These are phyloP conservation scores for Cephalopachus bancanus DNA, from an alignment of 2,797 vertebrate species.

Conservation along the genomic window DNA sequence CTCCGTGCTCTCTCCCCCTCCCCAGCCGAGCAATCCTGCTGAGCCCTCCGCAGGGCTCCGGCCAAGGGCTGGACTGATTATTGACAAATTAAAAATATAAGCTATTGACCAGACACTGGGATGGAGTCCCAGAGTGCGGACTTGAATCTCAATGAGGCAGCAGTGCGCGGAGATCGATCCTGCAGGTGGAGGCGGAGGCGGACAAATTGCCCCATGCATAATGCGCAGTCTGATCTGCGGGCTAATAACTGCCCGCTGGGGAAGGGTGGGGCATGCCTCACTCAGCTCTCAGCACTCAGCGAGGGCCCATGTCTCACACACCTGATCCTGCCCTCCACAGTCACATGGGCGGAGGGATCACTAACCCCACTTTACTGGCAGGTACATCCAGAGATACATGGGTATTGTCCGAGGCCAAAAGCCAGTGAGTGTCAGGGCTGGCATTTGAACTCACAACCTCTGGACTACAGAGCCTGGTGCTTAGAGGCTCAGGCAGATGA, in stretches of 20 bases:
- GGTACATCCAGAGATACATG: neutral
- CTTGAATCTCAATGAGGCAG: constrained; percentile 96
- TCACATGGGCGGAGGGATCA: rapidly evolving
- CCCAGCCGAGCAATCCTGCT: constrained; percentile 69
- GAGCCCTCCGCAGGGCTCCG: constrained; percentile 82
- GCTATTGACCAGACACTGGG: constrained; percentile 92
- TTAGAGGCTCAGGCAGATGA: neutral
- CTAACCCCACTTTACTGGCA: neutral
- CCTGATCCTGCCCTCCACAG: neutral
- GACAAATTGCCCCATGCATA: constrained; percentile 92
- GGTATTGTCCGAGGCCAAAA: neutral
- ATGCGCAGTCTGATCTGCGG: constrained; percentile 80
- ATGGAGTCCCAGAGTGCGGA: constrained; percentile 92
- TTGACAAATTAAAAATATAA: constrained; percentile 93
- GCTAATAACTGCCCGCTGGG: constrained; percentile 44
- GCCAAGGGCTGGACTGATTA: constrained; percentile 91
- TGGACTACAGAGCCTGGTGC: neutral
- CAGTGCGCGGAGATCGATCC: constrained; percentile 93
- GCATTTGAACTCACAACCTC: neutral
- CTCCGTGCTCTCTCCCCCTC: too few relatives aligned
- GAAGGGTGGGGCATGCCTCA: neutral
- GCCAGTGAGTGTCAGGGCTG: neutral
- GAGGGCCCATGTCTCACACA: rapidly evolving
- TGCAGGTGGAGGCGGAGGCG: constrained; percentile 92
- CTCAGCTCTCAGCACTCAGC: neutral